Evolutionary conservation across 2,797 vertebrate species (phyloP).

Genomic region (Phoebastria nigripes): DNA sequence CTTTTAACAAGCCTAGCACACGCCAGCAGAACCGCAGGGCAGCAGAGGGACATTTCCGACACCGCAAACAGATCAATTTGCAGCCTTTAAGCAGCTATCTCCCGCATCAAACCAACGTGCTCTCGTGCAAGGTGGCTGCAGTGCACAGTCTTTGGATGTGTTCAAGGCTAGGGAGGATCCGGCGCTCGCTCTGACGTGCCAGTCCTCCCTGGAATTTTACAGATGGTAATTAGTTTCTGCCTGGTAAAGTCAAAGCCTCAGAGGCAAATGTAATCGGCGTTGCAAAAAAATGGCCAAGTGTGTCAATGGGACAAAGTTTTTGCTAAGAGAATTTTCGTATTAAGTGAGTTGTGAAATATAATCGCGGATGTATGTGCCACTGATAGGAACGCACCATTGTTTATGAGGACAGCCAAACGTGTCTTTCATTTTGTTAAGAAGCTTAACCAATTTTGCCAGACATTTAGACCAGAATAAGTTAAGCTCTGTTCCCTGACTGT

Average conservation of each 20-base stretch:
- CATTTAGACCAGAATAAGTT: background rate
- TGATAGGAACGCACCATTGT: accelerated
- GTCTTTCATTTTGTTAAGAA: background rate
- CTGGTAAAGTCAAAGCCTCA: background rate
- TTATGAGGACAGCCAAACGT: background rate
- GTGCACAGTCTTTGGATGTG: accelerated
- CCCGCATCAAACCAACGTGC: accelerated
- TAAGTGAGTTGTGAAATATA: background rate
- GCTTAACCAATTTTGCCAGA: background rate
- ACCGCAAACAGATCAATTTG: accelerated
- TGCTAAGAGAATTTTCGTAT: background rate
- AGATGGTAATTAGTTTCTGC: background rate
- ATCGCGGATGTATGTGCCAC: background rate
- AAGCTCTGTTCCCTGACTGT: no score
- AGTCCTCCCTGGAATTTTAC: background rate
- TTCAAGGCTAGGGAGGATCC: background rate
- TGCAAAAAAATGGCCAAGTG: background rate
- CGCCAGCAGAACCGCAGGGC: background rate
- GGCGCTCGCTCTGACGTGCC: accelerated
- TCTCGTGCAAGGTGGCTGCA: background rate
- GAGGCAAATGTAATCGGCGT: background rate
- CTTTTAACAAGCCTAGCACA: background rate
- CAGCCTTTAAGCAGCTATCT: background rate
- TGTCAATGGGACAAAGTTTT: background rate
- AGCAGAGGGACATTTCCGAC: background rate